Conservation (phyloP, 2,113 vertebrate genomes). For the Drymodes brunneopygia region DNA sequence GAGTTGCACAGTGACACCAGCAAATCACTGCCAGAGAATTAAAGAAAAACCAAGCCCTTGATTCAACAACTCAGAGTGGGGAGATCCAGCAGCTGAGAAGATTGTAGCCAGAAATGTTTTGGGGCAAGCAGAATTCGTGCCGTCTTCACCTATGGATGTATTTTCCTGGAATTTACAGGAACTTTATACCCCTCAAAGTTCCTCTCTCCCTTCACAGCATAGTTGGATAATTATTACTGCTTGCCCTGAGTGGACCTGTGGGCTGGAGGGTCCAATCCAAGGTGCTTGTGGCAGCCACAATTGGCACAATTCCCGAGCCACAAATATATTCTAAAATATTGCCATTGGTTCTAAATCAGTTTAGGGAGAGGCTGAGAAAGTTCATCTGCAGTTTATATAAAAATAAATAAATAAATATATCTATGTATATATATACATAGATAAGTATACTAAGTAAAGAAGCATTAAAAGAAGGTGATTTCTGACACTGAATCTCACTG, state of each 20-base stretch:
- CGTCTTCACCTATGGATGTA: background rate
- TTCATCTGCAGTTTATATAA: background rate
- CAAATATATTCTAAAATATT: background rate
- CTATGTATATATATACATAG: too few relatives aligned
- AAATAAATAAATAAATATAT: too few relatives aligned
- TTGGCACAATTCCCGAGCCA: background rate
- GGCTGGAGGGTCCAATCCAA: background rate
- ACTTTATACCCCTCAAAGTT: background rate
- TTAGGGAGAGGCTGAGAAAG: background rate
- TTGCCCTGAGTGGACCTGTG: background rate
- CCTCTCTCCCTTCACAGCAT: background rate
- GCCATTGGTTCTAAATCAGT: background rate
- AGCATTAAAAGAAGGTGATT: background rate
- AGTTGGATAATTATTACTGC: background rate
- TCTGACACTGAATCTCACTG: background rate
- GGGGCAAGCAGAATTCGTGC: background rate
- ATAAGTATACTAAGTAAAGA: background rate
- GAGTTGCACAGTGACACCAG: background rate
- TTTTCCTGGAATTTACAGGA: background rate
- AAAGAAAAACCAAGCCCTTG: background rate
- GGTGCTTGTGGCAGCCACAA: background rate
- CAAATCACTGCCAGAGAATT: background rate
- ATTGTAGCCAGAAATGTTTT: background rate
- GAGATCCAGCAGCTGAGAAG: background rate
- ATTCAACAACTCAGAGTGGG: background rate